Evolutionary conservation across 2,113 vertebrate genomes (phyloP).

Genomic region (Dolichallabes microphthalmus): DNA sequence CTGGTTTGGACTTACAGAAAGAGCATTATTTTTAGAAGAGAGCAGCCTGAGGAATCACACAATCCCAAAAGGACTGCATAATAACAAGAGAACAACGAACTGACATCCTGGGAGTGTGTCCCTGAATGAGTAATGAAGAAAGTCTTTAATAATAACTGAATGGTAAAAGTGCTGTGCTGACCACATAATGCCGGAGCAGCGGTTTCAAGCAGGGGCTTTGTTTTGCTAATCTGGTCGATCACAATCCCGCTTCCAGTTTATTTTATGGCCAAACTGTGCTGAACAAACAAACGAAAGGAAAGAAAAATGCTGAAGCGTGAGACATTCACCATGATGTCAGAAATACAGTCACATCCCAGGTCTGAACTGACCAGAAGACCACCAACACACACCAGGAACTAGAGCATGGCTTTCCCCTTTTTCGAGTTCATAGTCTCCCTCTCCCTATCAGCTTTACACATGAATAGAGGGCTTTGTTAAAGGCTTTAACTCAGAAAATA

Average conservation of each 20-base stretch:
- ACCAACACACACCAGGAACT: constrained; percentile 44
- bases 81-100: background rate
- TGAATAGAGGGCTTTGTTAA: background rate
- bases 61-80: background rate
- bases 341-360: constrained; percentile 58
- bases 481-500: background rate
- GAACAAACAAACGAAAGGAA: constrained; percentile 65
- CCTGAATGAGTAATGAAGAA: constrained; percentile 15
- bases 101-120: background rate
- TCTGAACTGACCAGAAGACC: constrained; percentile 59
- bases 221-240: constrained; percentile 67
- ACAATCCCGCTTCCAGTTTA: constrained; percentile 61
- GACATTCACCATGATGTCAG: constrained; percentile 64
- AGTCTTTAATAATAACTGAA: constrained; percentile 44
- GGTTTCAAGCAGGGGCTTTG: constrained; percentile 62
- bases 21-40: background rate
- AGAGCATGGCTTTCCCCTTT: constrained; percentile 50
- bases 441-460: background rate
- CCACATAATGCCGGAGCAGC: constrained; percentile 62
- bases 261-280: constrained; percentile 67
- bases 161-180: constrained; percentile 44
- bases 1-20: background rate
- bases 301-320: constrained; percentile 72
- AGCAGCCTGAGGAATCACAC: background rate
- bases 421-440: background rate